phyloP scores from a whole-genome alignment of 2,797 vertebrate species.

The Scomberomorus guttatus region DNA sequence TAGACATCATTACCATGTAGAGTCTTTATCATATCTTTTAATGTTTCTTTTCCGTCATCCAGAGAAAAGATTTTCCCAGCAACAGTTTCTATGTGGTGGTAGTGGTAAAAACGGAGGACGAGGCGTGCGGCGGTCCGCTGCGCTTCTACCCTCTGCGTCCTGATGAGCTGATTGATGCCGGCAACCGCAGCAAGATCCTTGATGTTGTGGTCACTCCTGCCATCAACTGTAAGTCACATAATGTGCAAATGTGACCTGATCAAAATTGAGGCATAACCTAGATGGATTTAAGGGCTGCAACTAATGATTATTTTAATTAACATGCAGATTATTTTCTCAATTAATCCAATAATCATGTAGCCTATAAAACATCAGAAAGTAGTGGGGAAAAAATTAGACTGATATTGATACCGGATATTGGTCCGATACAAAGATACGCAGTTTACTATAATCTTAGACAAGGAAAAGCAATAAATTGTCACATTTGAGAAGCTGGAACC shows the following conservation, averaged over 20 bases:
- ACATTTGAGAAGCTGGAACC: no score
- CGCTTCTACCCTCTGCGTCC: conserved; percentile 92
- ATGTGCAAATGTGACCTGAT: neutral
- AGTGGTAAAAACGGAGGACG: conserved; percentile 97
- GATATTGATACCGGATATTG: no score
- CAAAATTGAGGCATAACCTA: neutral
- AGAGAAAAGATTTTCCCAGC: conserved; percentile 97
- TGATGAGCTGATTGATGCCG: conserved; percentile 91
- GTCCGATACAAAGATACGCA: no score
- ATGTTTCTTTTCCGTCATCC: neutral
- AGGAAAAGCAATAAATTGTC: no score
- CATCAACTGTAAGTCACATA: conserved; percentile 88
- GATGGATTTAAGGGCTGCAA: no score
- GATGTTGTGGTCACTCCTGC: conserved; percentile 91
- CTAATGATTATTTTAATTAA: no score
- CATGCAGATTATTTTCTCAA: no score
- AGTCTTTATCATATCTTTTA: neutral
- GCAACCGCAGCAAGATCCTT: conserved; percentile 92
- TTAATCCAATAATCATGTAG: no score
- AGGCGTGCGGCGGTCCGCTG: conserved; percentile 92
- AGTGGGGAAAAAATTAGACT: no score
- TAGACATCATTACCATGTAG: neutral
- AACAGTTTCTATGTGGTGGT: conserved; percentile 98
- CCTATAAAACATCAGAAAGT: no score
- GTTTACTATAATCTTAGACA: no score